phyloP scores from a whole-genome alignment of 2,113 vertebrate genomes.

The Elephantulus edwardii region DNA sequence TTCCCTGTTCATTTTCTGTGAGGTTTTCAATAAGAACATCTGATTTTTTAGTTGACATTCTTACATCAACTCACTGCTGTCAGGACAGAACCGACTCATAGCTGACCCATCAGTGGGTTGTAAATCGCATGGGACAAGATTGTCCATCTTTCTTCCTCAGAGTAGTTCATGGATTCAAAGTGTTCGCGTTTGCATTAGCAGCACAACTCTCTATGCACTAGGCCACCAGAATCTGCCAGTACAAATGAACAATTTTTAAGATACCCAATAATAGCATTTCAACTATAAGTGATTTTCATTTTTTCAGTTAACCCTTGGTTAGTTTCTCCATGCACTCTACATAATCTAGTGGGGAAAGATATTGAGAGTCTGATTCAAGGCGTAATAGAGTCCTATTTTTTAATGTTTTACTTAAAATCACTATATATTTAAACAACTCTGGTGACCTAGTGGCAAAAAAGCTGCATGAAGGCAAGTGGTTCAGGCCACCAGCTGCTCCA shows the following conservation, averaged over 20 bases:
- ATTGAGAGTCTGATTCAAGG: background rate
- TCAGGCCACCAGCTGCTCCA: too few species aligned
- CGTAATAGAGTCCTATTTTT: background rate
- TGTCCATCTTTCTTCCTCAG: too few species aligned
- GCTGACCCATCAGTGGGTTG: too few species aligned
- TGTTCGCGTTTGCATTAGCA: too few species aligned
- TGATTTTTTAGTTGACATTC: background rate
- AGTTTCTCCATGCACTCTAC: background rate
- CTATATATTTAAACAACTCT: background rate
- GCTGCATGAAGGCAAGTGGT: too few species aligned
- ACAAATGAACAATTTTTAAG: background rate
- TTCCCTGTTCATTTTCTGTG: constrained; percentile 15
- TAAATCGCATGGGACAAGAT: too few species aligned
- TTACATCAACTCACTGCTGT: too few species aligned
- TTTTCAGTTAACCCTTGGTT: background rate
- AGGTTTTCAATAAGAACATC: background rate
- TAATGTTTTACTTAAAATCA: constrained; percentile 29
- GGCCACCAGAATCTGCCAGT: too few species aligned
- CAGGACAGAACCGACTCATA: too few species aligned
- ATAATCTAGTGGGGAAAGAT: background rate
- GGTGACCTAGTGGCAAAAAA: too few species aligned
- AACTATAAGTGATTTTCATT: background rate
- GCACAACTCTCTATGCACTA: too few species aligned
- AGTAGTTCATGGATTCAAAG: too few species aligned
- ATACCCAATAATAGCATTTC: background rate